These are phyloP conservation scores for Leptobrachium ailaonicum DNA, from an alignment of 2,113 vertebrate genomes.

Conservation along the genomic window DNA sequence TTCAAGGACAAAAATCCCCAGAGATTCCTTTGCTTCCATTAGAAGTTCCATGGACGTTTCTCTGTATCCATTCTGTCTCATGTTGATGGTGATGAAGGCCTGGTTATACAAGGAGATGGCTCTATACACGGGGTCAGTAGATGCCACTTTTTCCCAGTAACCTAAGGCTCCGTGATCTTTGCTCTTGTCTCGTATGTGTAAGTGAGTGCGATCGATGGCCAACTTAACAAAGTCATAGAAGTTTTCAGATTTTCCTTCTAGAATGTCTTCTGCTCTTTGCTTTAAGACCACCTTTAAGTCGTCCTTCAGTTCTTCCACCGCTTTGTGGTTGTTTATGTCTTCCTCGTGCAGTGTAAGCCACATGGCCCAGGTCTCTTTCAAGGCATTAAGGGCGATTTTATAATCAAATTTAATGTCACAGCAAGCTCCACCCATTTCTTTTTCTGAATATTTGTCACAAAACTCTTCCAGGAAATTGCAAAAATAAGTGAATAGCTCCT, in stretches of 20 bases:
- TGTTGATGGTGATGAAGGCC: slow-evolving; percentile 31
- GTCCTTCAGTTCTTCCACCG: slow-evolving; percentile 7
- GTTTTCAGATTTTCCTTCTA: slow-evolving; percentile 1
- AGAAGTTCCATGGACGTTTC: slow-evolving; percentile 28
- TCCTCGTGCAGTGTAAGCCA: slow-evolving; percentile 51
- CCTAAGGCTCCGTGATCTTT: too few relatives aligned
- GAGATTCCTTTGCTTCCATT: slow-evolving; percentile 19
- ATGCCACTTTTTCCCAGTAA: slow-evolving; percentile 10
- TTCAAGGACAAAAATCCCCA: slow-evolving; percentile 10
- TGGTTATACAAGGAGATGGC: too few relatives aligned
- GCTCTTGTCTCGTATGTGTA: too few relatives aligned
- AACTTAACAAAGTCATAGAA: slow-evolving; percentile 49
- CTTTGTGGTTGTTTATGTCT: slow-evolving; percentile 46
- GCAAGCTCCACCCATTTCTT: too few relatives aligned
- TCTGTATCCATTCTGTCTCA: slow-evolving; percentile 38
- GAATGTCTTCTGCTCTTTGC: not conserved
- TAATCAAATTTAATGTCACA: too few relatives aligned
- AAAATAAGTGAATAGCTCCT: too few relatives aligned
- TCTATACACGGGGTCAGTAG: slow-evolving; percentile 48
- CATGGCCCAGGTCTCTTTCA: too few relatives aligned
- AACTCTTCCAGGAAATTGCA: not conserved
- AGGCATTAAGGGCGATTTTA: too few relatives aligned
- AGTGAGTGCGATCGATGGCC: not conserved
- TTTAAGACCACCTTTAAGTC: slow-evolving; percentile 34
- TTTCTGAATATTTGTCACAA: too few relatives aligned